Base-by-base conservation (phyloP, 2,797 vertebrate genomes). In the Orientallactaga sibirica region DNA sequence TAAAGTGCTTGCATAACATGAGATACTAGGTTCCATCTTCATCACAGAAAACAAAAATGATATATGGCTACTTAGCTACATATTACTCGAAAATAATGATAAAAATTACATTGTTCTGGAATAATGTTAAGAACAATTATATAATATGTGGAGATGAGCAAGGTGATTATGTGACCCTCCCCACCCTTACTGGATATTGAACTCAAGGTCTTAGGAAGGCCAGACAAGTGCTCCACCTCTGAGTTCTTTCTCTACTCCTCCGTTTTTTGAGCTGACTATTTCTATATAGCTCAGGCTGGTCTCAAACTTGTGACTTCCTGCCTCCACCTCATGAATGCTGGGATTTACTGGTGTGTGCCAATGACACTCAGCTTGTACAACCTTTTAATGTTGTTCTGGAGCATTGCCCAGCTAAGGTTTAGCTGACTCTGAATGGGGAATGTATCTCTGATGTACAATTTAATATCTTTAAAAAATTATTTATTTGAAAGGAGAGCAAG, bases 401-500 rank as follows among this genome's bases (percentile, higher is more conserved):
- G 61, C 29, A 84, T 20, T 48, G 12, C 61, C 29, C 16, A 33
- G 15, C 4, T 71, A 90, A 92, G 15, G 15, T 82, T 82, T 80
- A 94, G 52, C 18, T 78, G 15, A 89, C 76, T 64, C 82, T 92
- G 62, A 70, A 84, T 7, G 75, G 76, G 15, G 2, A 78, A 81
- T 82, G 16, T 89, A 74, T 76, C 15, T 76, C 82, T 95, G 24
- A 71, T 62, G 77, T 85, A 80, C 9, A 93, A 29, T 75, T 73
- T 71, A 75, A 68, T 79, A 55, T 70, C 15, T 58, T 58, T 58
- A 14, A 58, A 58, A 58, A 58, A 58, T 16, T 58, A 58, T 58
- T 58, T 58, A 58, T 58, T 52, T 58, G 55, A 14, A 58, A 16
- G 16, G 55, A 58, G 55, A 58, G 55, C 6, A 2, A 58, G 55